Percentiles rank a stretch among this genome's conserved stretches.
These are phyloP conservation scores for Drosophila nigrodunni DNA, from an alignment of 1,140 invertebrate genomes.

Conservation along the genomic window DNA sequence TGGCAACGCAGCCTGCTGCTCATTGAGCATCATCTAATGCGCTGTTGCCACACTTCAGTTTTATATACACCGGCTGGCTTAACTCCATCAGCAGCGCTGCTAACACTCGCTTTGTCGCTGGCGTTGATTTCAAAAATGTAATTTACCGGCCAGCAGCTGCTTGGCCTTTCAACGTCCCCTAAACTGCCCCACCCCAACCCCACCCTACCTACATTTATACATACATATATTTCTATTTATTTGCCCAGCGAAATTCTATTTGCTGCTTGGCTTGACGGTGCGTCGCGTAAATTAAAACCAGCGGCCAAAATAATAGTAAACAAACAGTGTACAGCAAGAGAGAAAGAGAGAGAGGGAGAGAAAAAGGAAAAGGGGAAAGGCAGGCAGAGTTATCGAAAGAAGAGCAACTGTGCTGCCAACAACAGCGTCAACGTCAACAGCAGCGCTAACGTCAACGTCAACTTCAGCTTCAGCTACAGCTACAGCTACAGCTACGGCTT, in stretches of 20 bases:
- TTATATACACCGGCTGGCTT: neutral
- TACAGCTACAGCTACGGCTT: neutral
- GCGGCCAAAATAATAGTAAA: conserved; percentile 64
- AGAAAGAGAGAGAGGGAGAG: conserved; percentile 6
- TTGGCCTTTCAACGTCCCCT: neutral
- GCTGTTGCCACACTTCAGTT: conserved; percentile 38
- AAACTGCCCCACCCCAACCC: conserved; percentile 2
- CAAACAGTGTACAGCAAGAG: conserved; percentile 36
- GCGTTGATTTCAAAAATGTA: conserved; percentile 46
- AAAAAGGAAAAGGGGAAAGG: neutral
- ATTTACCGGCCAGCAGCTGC: conserved; percentile 38
- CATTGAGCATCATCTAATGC: conserved; percentile 45
- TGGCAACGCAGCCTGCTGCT: conserved; percentile 18
- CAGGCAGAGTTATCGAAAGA: conserved; percentile 1
- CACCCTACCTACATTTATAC: conserved; percentile 54
- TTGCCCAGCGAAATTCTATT: conserved; percentile 67
- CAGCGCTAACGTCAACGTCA: conserved; percentile 1
- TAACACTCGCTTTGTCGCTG: neutral
- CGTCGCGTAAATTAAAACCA: conserved; percentile 66
- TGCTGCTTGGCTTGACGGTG: conserved; percentile 71
- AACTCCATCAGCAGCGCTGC: conserved; percentile 38
- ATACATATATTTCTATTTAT: conserved; percentile 49
- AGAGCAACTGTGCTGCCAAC: conserved; percentile 2
- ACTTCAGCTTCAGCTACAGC: neutral
- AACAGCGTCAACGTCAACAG: conserved; percentile 5